Evolutionary conservation across 2,888 invertebrate species (phyloP), one percentile per base, ranked within the genome.

Genomic region (Rhagophthalmus giganteus): DNA sequence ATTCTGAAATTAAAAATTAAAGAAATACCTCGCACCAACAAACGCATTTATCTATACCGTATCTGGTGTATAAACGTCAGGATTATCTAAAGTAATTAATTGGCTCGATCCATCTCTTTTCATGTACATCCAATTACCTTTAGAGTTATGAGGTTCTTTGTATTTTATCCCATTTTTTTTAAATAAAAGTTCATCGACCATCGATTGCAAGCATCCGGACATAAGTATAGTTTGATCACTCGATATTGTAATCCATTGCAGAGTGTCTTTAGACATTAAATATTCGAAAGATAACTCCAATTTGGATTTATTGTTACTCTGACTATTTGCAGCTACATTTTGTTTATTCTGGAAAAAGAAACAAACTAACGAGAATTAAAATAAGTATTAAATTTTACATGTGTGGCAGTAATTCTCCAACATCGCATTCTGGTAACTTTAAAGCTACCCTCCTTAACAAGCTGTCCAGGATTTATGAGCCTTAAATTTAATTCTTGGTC

Each of bases 391-490:
- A 20, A 10, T 5, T n/a, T 34, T 74, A 88, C 88, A 70, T 89
- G 88, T 62, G 87, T 78, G 1, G 93, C 90, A 11, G 94, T 94
- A 34, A 98, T 94, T 62, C 97, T 82, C 98, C 98, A 99, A 67
- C 96, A 96, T 49, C 94, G 83, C 89, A 98, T 97, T 62, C 97
- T 80, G 0, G 96, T 97, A 26, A 97, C 94, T 74, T 93, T 91
- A 74, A 94, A 97, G 65, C 84, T 82, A 34, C 89, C 87, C 73
- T 96, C 96, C 59, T 84, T 83, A n/a, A 82, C 76, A 45, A 85
- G 82, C 16, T 81, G 79, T 10, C 81, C 78, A 25, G 75, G 72
- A 6, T 77, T 72, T 12, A 83, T 81, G 44, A 80, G 72, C 52
- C 85, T 80, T 63, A 96, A 81, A 62, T 86, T 87, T 16, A 96